Evolutionary conservation across 2,797 vertebrate genomes (phyloP).

Genomic region (Arctocebus calabarensis): DNA sequence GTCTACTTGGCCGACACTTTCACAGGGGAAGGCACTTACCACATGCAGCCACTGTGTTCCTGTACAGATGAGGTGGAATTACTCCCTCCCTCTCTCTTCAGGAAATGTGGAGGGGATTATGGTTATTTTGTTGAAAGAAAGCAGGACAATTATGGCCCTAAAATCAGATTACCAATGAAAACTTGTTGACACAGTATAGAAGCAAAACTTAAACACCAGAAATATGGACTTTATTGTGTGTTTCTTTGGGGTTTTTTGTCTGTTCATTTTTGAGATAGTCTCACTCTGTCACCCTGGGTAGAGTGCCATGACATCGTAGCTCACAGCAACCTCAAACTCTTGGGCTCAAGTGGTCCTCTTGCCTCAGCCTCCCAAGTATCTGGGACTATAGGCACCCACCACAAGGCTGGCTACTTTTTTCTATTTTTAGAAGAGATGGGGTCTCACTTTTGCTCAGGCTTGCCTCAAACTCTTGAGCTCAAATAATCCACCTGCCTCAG

Average conservation of each 20-base stretch:
- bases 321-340: no score
- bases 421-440: no score
- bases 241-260: not conserved
- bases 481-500: no score
- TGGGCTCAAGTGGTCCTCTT: no score
- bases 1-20: not conserved
- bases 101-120: not conserved
- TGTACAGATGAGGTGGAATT: not conserved
- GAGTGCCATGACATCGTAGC: no score
- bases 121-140: not conserved
- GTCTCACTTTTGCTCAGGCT: no score
- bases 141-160: not conserved
- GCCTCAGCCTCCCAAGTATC: no score
- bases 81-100: not conserved
- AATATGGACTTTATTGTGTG: not conserved
- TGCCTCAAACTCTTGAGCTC: no score
- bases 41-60: not conserved
- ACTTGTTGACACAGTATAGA: not conserved
- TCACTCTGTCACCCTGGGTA: no score
- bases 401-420: no score
- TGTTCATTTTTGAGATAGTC: not conserved
- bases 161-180: constrained; percentile 14
- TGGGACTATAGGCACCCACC: no score
- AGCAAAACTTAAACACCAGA: constrained; percentile 33
- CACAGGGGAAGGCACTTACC: not conserved